Base-by-base conservation (phyloP, 2,797 vertebrate species). In the Parambassis ranga region DNA sequence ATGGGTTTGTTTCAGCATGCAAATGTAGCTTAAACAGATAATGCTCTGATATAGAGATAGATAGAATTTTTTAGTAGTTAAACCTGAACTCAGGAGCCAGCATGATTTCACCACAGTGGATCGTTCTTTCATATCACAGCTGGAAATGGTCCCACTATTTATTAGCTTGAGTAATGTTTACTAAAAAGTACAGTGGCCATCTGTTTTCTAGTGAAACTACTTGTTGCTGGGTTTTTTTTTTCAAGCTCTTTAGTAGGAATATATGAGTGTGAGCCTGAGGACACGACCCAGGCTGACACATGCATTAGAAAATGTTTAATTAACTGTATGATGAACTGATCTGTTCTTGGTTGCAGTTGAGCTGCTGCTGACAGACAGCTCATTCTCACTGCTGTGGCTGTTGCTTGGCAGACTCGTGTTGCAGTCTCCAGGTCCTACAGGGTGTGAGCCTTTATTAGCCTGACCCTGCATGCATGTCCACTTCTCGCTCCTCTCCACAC, bases 371-470 rank as follows among this genome's bases (percentile, higher is more conserved):
- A 69, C 41, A 16, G 50, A 49, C 24, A 32, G 49, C 52, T 43
- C n/a, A 14, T 52, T 52, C 33, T 4, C 24, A 13, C 31, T 43
- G 61, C 42, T 47, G 55, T 15, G 39, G 44, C 55, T 56, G 51
- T 64, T 73, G 62, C 56, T 51, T 51, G 49, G 55, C 48, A 71
- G 67, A 39, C 37, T 57, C 22, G 49, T 56, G 69, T 24, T 58
- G 49, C 56, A 27, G 53, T 23, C 31, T 65, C 26, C 10, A 51
- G 68, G 39, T 62, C 41, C 16, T 19, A 24, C 23, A 49, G 43
- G 47, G 26, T 70, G 49, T 15, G 6, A 83, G 76, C 48, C 67
- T 50, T n/a, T 15, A 79, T 78, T 74, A 87, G 43, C 58, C 63
- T 7, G n/a, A 75, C 37, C 46, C 51, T 11, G 31, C 43, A 42